Conservation (phyloP, 1,140 invertebrate genomes). For the Halesus radiatus region DNA sequence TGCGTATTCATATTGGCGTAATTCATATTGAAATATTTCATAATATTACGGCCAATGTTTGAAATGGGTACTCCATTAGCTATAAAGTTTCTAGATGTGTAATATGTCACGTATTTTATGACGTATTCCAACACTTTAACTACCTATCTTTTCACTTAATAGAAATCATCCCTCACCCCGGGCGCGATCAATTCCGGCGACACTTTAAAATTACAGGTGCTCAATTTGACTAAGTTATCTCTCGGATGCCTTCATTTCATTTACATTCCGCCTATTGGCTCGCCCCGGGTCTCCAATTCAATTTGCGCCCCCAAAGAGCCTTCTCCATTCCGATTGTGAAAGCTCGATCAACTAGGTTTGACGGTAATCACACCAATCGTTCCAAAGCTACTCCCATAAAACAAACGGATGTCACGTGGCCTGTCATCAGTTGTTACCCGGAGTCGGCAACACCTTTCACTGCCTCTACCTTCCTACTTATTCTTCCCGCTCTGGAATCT, state of each 20-base stretch:
- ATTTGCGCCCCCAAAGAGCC: constrained; percentile 10
- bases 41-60: no score
- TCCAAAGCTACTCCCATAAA: constrained; percentile 50
- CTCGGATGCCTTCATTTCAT: constrained; percentile 31
- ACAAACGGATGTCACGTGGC: constrained; percentile 53
- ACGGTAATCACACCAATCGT: constrained; percentile 35
- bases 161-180: not conserved
- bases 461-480: no score
- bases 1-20: no score
- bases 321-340: constrained; percentile 30
- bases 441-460: no score
- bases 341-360: constrained; percentile 20
- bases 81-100: no score
- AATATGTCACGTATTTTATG: not conserved
- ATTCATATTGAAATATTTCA: no score
- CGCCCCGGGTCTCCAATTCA: constrained; percentile 31
- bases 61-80: no score
- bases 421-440: constrained; percentile 50
- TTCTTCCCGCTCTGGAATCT: constrained; percentile 3
- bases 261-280: constrained; percentile 36
- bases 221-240: constrained; percentile 37
- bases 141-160: constrained; percentile 16
- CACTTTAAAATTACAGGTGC: constrained; percentile 35
- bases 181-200: constrained; percentile 15
- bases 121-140: not conserved